A percentile compares a stretch with the other conserved stretches of the same genome.
Evolutionary conservation across 2,797 vertebrate genomes (phyloP).

Genomic region (Mus spretus): DNA sequence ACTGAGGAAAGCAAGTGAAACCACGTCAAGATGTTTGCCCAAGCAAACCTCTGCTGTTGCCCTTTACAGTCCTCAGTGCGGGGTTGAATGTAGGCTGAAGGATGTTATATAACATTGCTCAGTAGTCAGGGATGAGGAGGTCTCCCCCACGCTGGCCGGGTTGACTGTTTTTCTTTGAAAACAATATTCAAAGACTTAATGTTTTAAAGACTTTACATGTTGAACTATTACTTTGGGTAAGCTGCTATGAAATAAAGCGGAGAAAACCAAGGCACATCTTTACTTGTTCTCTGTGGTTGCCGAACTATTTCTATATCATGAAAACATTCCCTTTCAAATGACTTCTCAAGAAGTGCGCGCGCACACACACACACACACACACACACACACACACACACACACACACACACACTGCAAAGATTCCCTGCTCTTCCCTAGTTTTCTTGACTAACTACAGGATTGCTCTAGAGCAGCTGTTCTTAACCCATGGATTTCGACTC

Average conservation of each 20-base stretch:
- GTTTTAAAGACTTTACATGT: constrained; percentile 38
- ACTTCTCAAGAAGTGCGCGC: not conserved
- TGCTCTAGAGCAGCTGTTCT: not conserved
- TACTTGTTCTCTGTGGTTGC: not conserved
- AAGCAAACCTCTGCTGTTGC: not conserved
- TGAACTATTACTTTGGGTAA: not conserved
- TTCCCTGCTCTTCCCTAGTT: not conserved
- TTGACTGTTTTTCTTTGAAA: not conserved
- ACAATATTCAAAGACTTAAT: not conserved
- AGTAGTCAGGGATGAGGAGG: not conserved
- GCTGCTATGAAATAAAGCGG: constrained; percentile 44
- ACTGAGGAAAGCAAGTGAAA: not conserved
- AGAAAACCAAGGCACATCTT: constrained; percentile 40
- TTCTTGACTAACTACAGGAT: not conserved
- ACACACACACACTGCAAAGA: not conserved
- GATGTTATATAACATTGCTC: not conserved
- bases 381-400: not conserved
- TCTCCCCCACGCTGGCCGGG: not conserved
- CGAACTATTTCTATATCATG: not conserved
- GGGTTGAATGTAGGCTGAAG: not conserved
- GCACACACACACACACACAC: not conserved
- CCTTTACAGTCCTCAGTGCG: not conserved
- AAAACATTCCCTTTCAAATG: constrained; percentile 58
- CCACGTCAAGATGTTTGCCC: not conserved
- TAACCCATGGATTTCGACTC: not conserved